Conservation (phyloP, 2,113 vertebrate species). For the Anarhynchus alexandrinus region DNA sequence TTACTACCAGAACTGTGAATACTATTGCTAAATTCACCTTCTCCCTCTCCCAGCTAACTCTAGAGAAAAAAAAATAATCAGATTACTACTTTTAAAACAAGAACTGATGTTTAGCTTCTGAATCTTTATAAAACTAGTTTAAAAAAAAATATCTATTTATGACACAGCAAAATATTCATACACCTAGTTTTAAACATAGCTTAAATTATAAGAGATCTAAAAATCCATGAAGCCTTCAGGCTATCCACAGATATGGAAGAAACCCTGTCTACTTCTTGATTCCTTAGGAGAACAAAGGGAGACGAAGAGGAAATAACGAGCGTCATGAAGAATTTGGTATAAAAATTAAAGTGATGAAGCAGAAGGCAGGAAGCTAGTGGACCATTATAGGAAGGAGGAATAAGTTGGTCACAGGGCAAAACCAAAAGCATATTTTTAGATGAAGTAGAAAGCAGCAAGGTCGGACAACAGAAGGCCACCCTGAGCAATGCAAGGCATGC, state of each 20-base stretch:
- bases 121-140: neutral
- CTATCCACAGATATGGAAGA: neutral
- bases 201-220: neutral
- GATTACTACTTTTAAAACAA: neutral
- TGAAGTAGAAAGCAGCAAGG: neutral
- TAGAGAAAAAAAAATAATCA: neutral
- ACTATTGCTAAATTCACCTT: neutral
- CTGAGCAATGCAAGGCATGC: fast-evolving
- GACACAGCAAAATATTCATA: neutral
- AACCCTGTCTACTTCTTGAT: neutral
- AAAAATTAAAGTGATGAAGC: neutral
- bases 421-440: neutral
- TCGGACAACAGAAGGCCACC: neutral
- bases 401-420: neutral
- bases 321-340: fast-evolving
- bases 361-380: neutral
- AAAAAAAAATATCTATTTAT: neutral
- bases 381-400: neutral
- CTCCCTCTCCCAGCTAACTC: neutral
- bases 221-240: neutral
- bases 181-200: neutral
- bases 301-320: neutral
- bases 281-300: neutral
- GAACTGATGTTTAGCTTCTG: neutral
- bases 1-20: neutral